A percentile compares a stretch with the other conserved stretches of the same genome.
Evolutionary conservation across 1,140 invertebrate species (phyloP).

Genomic region (Zophobas atratus): DNA sequence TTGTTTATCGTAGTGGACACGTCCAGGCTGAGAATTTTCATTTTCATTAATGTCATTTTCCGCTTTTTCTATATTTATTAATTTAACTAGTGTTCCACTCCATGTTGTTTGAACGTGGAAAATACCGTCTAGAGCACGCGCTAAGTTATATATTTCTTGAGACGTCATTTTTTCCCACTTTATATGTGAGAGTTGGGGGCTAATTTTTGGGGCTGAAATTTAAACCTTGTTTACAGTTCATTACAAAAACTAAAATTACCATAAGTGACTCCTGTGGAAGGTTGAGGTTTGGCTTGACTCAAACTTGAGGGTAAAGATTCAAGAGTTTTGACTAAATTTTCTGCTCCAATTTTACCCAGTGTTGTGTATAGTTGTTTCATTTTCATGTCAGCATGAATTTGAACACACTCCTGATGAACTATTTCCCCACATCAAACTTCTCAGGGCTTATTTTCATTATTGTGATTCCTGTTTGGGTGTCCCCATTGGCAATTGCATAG

Average conservation of each 20-base stretch:
- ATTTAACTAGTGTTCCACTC: conserved; percentile 72
- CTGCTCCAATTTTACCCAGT: conserved; percentile 79
- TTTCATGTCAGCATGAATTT: conserved; percentile 75
- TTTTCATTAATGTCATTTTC: conserved; percentile 53
- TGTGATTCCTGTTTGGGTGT: conserved; percentile 86
- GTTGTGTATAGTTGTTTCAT: conserved; percentile 77
- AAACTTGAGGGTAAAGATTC: conserved; percentile 75
- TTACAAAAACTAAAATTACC: conserved; percentile 69
- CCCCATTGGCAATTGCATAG: conserved; percentile 88
- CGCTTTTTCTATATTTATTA: conserved; percentile 71
- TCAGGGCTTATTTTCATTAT: conserved; percentile 91
- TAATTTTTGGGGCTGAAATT: conserved; percentile 81
- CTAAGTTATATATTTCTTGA: conserved; percentile 75
- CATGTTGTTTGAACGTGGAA: conserved; percentile 76
- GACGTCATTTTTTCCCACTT: conserved; percentile 77
- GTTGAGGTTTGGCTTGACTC: conserved; percentile 74
- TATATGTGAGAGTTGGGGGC: conserved; percentile 72
- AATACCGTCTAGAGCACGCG: conserved; percentile 77
- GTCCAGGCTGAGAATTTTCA: conserved; percentile 65
- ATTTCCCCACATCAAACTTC: conserved; percentile 91
- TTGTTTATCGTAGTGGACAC: conserved; percentile 70
- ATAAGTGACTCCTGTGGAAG: conserved; percentile 75
- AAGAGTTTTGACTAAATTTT: conserved; percentile 78
- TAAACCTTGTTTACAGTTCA: conserved; percentile 49
- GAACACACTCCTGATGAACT: conserved; percentile 76